phyloP scores from a whole-genome alignment of 2,113 vertebrate genomes.

The Saguinus imperator region DNA sequence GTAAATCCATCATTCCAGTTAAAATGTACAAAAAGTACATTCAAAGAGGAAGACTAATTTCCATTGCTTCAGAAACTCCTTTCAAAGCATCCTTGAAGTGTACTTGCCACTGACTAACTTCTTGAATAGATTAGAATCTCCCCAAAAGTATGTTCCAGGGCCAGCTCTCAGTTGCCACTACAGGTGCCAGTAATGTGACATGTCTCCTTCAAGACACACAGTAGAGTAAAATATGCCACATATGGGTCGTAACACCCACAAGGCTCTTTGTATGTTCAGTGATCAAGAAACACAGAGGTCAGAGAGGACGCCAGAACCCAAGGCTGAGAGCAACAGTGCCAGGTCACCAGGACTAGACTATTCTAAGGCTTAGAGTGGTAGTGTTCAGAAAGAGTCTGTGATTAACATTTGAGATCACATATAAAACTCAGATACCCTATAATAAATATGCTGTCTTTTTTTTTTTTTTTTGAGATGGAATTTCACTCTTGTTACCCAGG shows the following conservation, averaged over 20 bases:
- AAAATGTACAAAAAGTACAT: neutral
- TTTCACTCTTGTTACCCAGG: no score
- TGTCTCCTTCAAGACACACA: neutral
- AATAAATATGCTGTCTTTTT: neutral
- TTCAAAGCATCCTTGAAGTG: neutral
- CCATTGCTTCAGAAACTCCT: neutral
- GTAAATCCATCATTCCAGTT: neutral
- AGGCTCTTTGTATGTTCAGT: neutral
- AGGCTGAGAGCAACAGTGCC: neutral
- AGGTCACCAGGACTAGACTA: neutral
- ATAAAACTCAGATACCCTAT: neutral
- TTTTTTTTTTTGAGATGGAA: neutral
- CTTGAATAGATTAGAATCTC: neutral
- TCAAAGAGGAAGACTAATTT: neutral
- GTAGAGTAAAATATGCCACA: neutral
- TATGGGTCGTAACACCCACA: neutral
- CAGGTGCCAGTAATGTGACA: neutral
- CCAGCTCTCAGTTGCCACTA: neutral
- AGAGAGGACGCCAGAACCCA: neutral
- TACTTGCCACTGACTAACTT: neutral
- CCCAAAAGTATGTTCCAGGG: neutral
- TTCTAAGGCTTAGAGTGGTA: neutral
- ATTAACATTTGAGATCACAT: neutral
- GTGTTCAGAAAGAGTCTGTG: neutral
- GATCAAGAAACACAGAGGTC: neutral